Conservation (phyloP, 2,797 vertebrate species). For the Parambassis ranga region DNA sequence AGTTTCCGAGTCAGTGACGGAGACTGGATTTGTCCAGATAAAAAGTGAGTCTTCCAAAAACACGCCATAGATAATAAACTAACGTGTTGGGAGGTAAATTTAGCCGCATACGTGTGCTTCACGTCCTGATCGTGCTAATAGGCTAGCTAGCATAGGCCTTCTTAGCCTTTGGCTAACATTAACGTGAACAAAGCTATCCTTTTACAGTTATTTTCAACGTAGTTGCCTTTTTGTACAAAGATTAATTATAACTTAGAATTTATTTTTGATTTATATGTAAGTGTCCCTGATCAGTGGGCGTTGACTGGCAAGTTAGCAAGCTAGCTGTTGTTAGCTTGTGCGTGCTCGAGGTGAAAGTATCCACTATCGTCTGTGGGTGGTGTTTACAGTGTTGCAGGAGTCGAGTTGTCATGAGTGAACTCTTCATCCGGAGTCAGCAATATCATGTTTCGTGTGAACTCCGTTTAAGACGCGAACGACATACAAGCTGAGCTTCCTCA, state of each 20-base stretch:
- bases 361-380: background rate
- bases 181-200: background rate
- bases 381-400: background rate
- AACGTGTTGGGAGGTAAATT: fast-evolving
- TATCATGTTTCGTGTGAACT: conserved; percentile 26
- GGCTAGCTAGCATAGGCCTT: conserved; percentile 51
- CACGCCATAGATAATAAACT: fast-evolving
- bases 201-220: fast-evolving
- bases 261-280: background rate
- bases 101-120: background rate
- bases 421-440: background rate
- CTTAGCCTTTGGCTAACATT: conserved; percentile 7
- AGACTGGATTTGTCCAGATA: conserved; percentile 97
- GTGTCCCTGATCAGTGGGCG: background rate
- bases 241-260: too few species aligned
- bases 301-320: background rate
- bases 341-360: background rate
- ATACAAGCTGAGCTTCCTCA: background rate
- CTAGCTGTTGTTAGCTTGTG: conserved; percentile 27
- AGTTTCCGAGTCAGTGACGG: conserved; percentile 98
- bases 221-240: fast-evolving
- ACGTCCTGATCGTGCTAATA: conserved; percentile 8
- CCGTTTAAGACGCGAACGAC: background rate
- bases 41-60: conserved; percentile 85
- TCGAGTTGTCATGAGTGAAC: background rate